phyloP scores from a whole-genome alignment of 2,113 vertebrate species.

The Psilopogon haemacephalus region DNA sequence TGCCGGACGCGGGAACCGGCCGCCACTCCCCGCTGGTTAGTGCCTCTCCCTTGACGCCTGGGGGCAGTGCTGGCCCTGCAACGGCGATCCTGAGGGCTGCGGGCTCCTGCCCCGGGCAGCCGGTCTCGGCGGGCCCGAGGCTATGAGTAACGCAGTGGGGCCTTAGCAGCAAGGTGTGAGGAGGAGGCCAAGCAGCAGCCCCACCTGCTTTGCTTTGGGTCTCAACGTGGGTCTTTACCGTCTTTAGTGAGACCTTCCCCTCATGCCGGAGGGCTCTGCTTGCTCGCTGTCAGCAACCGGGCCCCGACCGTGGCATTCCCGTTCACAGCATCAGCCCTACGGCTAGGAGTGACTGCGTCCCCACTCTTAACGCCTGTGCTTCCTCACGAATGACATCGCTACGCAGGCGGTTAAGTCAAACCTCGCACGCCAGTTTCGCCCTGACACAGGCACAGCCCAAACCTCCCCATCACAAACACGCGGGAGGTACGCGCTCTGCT shows the following conservation, averaged over 20 bases:
- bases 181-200: not conserved
- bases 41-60: not conserved
- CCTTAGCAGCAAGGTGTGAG: too few species aligned
- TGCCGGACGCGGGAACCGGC: not conserved
- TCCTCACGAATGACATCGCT: not conserved
- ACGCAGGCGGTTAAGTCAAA: too few species aligned
- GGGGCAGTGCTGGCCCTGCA: not conserved
- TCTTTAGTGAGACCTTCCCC: not conserved
- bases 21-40: not conserved
- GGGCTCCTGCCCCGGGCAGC: too few species aligned
- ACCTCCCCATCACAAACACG: fast-evolving
- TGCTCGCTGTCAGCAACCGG: not conserved
- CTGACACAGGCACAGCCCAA: not conserved
- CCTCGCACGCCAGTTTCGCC: not conserved
- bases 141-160: not conserved
- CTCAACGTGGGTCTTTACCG: not conserved
- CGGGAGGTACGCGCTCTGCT: not conserved
- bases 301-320: too few species aligned
- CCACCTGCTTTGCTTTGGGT: fast-evolving
- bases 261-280: not conserved
- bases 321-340: too few species aligned
- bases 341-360: not conserved
- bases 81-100: too few species aligned
- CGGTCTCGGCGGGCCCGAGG: too few species aligned
- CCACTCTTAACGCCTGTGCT: not conserved